Percentiles rank a stretch among this genome's conserved stretches.
Conservation (phyloP, 1,140 invertebrate genomes). For the Aplysia californica region DNA sequence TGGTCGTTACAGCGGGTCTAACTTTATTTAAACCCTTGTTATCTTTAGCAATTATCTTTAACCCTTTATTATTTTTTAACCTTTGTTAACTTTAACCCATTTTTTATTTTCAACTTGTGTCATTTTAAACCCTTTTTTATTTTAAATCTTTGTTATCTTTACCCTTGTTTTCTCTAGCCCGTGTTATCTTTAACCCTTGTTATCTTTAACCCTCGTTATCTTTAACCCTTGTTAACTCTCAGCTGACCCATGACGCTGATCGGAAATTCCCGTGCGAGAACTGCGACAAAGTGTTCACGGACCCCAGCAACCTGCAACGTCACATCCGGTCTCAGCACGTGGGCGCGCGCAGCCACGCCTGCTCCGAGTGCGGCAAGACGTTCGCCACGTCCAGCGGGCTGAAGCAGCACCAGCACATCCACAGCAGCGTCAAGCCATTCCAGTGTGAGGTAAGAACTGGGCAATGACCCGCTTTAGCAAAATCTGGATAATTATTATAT, state of each 20-base stretch:
- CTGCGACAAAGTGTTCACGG: conserved; percentile 93
- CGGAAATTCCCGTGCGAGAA: conserved; percentile 91
- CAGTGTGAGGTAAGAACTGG: conserved; percentile 73
- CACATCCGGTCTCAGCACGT: conserved; percentile 95
- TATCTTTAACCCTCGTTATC: conserved; percentile 43
- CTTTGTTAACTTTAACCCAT: no score
- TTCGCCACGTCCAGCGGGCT: conserved; percentile 97
- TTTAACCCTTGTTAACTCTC: conserved; percentile 5
- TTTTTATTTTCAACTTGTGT: no score
- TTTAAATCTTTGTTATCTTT: background rate
- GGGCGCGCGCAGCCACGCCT: conserved; percentile 93
- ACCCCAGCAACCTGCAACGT: conserved; percentile 94
- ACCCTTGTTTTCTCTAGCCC: background rate
- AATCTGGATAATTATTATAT: no score
- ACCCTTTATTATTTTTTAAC: no score
- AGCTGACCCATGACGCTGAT: conserved; percentile 54
- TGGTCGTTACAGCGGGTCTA: no score
- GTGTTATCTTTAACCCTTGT: conserved; percentile 44
- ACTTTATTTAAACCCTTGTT: no score
- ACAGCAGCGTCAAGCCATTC: conserved; percentile 98
- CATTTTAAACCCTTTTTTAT: background rate
- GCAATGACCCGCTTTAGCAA: no score
- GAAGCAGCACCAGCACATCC: conserved; percentile 99
- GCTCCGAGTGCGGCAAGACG: conserved; percentile 97
- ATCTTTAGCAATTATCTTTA: no score